Evolutionary conservation across 53 echinoderm and acorn worm species (phyloP), one percentile per base, ranked within the genome.

Genomic region (Actinopyga echinites): DNA sequence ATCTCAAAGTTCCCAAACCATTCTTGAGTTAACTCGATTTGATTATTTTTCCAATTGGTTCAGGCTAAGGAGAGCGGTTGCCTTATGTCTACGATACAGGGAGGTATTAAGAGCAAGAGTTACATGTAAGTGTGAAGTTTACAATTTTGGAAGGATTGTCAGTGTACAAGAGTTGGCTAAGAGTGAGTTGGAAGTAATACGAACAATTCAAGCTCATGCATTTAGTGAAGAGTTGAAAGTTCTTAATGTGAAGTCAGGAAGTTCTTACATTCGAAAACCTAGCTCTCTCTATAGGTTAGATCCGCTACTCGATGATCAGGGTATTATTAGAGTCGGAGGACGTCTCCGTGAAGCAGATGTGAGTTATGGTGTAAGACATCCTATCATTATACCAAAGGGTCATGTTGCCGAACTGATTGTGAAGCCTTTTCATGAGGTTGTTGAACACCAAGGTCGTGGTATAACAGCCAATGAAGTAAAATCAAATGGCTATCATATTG

Each of bases 41-140:
- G 32, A 68, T 32, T 36, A 30, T 35, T 22, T 43, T 22, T 86
- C 94, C 0, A 87, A 60, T 35, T 91, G 91, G 89, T n/a, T 42
- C 24, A 40, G 35, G 44, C 57, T 80, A 31, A 85, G 59, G 56
- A 58, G 85, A 85, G 87, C 75, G 19, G 40, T 91, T 2, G 89
- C 89, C 20, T 80, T 85, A 45, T 91, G 91, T 56, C 52, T 80
- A 43, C 5, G 38, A 12, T 82, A 85, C 63, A 91, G 49, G n/a
- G 40, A 57, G 37, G 20, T 57, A 19, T 64, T 87, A 44, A 86
- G 59, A 69, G 74, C 74, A 23, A n/a, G 22, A 24, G 26, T 21
- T 30, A 8, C 31, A 32, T 21, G 55, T 61, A 25, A 22, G 8
- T 1, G 44, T 44, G 12, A 44, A 11, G 44, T 44, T 44, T 44